Conservation (phyloP, 92 coral and sea anemone species). For the Virgularia gustaviana region DNA sequence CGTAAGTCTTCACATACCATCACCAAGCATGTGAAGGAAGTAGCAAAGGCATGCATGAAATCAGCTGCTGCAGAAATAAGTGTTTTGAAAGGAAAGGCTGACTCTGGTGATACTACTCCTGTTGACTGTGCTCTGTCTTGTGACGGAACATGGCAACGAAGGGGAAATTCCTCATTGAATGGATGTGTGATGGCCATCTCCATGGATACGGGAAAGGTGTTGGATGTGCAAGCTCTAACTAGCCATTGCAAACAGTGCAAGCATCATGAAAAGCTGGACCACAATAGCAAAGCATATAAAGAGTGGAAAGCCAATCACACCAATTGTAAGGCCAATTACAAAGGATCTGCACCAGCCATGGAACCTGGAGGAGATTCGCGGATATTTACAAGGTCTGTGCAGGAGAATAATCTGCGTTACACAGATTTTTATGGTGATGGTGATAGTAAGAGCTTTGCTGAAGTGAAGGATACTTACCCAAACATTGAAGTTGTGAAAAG, state of each 20-base stretch:
- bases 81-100: slow-evolving; percentile 12
- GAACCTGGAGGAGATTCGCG: slow-evolving; percentile 48
- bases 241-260: slow-evolving; percentile 37
- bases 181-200: slow-evolving; percentile 46
- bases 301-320: slow-evolving; percentile 37
- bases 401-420: slow-evolving; percentile 35
- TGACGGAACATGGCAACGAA: slow-evolving; percentile 61
- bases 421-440: slow-evolving; percentile 48
- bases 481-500: slow-evolving; percentile 25
- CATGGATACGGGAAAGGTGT: slow-evolving; percentile 39
- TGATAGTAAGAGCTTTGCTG: slow-evolving; percentile 33
- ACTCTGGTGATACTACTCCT: neutral
- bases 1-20: slow-evolving; percentile 31
- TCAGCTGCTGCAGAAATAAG: slow-evolving; percentile 46
- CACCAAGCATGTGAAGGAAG: slow-evolving; percentile 31
- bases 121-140: slow-evolving; percentile 45
- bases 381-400: slow-evolving; percentile 31
- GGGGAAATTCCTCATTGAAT: slow-evolving; percentile 56
- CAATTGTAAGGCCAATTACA: slow-evolving; percentile 23
- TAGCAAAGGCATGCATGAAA: slow-evolving; percentile 42
- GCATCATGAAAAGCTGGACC: slow-evolving; percentile 33
- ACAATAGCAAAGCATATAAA: slow-evolving; percentile 18
- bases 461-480: slow-evolving; percentile 32
- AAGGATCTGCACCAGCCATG: slow-evolving; percentile 54
- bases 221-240: slow-evolving; percentile 49